A percentile compares a stretch with the other conserved stretches of the same genome.
Conservation (phyloP, 2,888 invertebrate species). For the Xanthorhoe spadicearia region DNA sequence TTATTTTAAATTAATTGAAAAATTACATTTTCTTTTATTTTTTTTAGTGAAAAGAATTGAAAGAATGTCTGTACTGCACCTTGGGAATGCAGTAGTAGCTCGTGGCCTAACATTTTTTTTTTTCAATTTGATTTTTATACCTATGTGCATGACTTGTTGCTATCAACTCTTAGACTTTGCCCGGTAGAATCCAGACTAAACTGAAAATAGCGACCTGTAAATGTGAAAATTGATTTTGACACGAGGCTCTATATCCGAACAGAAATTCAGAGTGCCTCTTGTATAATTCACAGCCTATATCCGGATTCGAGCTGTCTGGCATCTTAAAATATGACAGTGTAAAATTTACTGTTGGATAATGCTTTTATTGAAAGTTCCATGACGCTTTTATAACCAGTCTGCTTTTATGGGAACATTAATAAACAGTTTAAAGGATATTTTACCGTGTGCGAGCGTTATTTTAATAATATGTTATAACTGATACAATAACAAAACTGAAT, state of each 20-base stretch:
- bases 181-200: constrained; percentile 58
- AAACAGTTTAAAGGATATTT: constrained; percentile 4
- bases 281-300: constrained; percentile 72
- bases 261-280: constrained; percentile 61
- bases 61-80: too few relatives aligned
- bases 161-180: constrained; percentile 51
- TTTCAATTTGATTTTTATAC: background rate
- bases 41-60: too few relatives aligned
- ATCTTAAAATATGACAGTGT: constrained; percentile 61
- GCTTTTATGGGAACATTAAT: constrained; percentile 9
- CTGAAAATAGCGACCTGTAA: constrained; percentile 77
- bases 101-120: too few relatives aligned
- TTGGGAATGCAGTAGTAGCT: too few relatives aligned
- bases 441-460: background rate
- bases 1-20: background rate
- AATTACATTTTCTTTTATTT: too few relatives aligned
- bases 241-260: constrained; percentile 67
- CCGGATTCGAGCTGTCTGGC: constrained; percentile 56
- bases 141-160: background rate
- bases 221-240: constrained; percentile 80
- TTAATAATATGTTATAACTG: background rate
- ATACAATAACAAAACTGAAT: background rate
- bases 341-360: constrained; percentile 57
- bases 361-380: constrained; percentile 26
- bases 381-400: constrained; percentile 14